A percentile compares a stretch with the other conserved stretches of the same genome.
These are phyloP conservation scores for Neopipo cinnamomea DNA, from an alignment of 2,113 vertebrate species.

Conservation along the genomic window DNA sequence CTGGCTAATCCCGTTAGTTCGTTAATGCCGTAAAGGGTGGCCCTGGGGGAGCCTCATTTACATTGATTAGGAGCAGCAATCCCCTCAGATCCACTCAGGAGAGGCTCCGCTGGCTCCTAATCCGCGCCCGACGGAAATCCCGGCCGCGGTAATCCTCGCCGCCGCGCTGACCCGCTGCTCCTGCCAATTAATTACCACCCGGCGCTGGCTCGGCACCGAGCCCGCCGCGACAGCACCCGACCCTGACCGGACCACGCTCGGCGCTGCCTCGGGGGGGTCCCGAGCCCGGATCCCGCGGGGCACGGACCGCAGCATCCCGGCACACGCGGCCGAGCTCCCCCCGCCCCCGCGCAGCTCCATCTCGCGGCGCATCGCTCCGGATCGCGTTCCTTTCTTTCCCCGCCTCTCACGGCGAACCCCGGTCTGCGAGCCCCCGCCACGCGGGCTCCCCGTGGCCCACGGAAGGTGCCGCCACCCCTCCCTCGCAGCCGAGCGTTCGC, in stretches of 20 bases:
- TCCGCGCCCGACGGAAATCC: conserved; percentile 48
- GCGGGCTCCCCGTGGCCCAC: neutral
- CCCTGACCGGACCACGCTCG: neutral
- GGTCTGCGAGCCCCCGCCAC: accelerated
- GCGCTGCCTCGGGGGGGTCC: too few relatives aligned
- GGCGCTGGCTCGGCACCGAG: neutral
- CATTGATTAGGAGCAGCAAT: conserved; percentile 58
- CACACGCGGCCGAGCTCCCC: neutral
- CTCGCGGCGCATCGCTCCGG: neutral
- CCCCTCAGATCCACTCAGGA: conserved; percentile 68
- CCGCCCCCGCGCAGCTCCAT: accelerated
- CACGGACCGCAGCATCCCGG: accelerated
- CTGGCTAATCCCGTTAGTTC: conserved; percentile 68
- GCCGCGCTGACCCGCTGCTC: conserved; percentile 51
- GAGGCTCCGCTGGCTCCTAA: conserved; percentile 62
- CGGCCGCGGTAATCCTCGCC: conserved; percentile 54
- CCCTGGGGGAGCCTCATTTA: conserved; percentile 66
- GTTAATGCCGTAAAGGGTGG: conserved; percentile 60
- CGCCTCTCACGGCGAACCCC: neutral
- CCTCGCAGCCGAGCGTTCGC: neutral
- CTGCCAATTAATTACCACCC: conserved; percentile 53
- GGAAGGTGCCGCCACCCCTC: neutral
- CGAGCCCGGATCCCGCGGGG: neutral
- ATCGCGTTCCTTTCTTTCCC: too few relatives aligned
- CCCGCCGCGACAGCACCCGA: neutral